phyloP scores from a whole-genome alignment of 2,797 vertebrate genomes.

The Eulemur albifrons region DNA sequence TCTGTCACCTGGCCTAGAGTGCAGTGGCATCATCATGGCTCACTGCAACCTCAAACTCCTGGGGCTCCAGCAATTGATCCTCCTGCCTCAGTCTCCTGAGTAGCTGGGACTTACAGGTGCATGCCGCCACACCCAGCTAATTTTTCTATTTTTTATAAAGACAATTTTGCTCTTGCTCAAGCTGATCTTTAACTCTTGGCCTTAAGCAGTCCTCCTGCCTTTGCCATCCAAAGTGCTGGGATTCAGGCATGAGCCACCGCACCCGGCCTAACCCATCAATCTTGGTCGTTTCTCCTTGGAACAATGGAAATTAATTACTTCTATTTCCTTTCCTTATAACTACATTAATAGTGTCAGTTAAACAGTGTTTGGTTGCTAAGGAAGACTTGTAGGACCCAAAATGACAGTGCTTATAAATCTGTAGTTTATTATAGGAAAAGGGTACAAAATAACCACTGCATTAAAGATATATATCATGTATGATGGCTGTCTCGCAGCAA shows the following conservation, averaged over 20 bases:
- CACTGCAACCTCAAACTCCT: too few species aligned
- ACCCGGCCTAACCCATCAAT: neutral
- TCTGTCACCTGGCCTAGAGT: too few species aligned
- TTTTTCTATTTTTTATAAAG: too few species aligned
- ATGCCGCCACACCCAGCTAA: too few species aligned
- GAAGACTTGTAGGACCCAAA: neutral
- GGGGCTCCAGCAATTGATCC: too few species aligned
- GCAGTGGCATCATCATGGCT: too few species aligned
- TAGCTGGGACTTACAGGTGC: too few species aligned
- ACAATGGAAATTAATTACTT: neutral
- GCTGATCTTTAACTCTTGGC: too few species aligned
- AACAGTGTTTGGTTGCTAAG: neutral
- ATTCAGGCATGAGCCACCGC: neutral
- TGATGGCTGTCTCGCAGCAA: neutral
- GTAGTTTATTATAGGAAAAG: neutral
- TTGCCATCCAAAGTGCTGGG: too few species aligned
- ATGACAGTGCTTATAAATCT: neutral
- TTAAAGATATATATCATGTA: neutral
- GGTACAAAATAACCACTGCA: neutral
- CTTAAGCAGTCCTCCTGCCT: too few species aligned
- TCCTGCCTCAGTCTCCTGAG: too few species aligned
- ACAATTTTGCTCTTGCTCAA: too few species aligned
- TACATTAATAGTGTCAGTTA: neutral
- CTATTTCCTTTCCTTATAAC: neutral
- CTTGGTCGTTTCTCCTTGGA: slow-evolving; percentile 1